Conservation (phyloP, 2,888 invertebrate species). For the Mellilla xanthometata region DNA sequence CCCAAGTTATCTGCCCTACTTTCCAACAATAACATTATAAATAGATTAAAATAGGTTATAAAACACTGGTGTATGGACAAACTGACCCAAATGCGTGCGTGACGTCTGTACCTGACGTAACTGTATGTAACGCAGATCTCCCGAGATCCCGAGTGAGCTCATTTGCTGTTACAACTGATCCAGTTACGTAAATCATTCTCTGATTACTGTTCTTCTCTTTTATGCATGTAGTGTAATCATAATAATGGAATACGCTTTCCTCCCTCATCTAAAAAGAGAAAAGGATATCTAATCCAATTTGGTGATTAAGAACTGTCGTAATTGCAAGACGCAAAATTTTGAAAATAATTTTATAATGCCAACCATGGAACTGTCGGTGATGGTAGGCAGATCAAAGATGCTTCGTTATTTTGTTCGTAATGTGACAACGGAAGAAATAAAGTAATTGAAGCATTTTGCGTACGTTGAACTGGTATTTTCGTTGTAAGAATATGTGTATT, state of each 20-base stretch:
- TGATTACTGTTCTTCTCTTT: slow-evolving; percentile 24
- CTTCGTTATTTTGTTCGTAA: background rate
- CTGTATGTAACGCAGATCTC: slow-evolving; percentile 44
- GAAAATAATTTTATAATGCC: no score
- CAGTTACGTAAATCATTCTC: slow-evolving; percentile 41
- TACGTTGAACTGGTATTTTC: background rate
- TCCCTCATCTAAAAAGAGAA: no score
- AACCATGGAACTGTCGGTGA: no score
- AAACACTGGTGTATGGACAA: slow-evolving; percentile 63
- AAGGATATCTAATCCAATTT: slow-evolving; percentile 7
- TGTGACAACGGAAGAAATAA: background rate
- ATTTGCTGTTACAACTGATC: slow-evolving; percentile 48
- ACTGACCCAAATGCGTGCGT: slow-evolving; percentile 70
- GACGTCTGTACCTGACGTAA: slow-evolving; percentile 71
- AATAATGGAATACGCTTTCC: slow-evolving; percentile 10
- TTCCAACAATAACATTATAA: slow-evolving; percentile 50
- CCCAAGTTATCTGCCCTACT: slow-evolving; percentile 48
- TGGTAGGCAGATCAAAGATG: no score
- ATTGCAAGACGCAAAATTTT: no score
- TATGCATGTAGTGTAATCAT: slow-evolving; percentile 21
- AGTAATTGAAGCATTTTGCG: background rate
- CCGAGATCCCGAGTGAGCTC: slow-evolving; percentile 46
- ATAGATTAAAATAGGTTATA: slow-evolving; percentile 69
- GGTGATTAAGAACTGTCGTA: no score
- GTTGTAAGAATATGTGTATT: background rate